Evolutionary conservation across 2,113 vertebrate genomes (phyloP), one percentile per base, ranked within the genome.

Genomic region (Tautogolabrus adspersus): DNA sequence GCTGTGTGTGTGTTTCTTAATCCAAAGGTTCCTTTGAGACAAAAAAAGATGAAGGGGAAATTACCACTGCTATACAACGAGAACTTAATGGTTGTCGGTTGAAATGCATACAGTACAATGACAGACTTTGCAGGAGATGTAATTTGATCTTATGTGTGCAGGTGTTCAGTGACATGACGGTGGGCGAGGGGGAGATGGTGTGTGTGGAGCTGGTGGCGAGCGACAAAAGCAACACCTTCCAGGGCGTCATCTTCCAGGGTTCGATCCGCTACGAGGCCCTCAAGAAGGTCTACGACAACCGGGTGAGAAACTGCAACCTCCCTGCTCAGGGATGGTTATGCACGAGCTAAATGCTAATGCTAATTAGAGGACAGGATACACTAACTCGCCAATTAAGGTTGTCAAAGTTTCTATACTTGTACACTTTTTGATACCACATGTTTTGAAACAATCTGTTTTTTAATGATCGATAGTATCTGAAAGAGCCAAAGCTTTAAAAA

Each of bases 211-310:
- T 99, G 79, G 97, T 99, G 86, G 98, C 98, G 67, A 98, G 98
- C 6, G 98, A 99, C 92, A 99, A 99, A 91, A 96, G 92, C 90
- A 97, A 96, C 94, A 97, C 93, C 0, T 99, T 98, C 89, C 98
- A 98, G 82, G 97, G 98, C 0, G 98, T 99, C 72, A 98, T 99
- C 92, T 99, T 99, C 81, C 98, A 99, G 92, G 98, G 98, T 5
- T 99, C 98, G 55, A 99, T 99, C 86, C 97, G 98, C 80, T 99
- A 99, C 21, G 98, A 99, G 90, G 98, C 98, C 0, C 96, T 99
- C 8, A 97, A 96, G 93, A 99, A 99, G 84, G 98, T 99, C 86
- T 99, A 99, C 22, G 98, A 99, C 93, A 99, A 99, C 93, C 95
- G 98, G 84, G 98, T 99, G 91, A 93, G 96, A 38, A 1, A 11